Percentiles rank a stretch among this genome's conserved stretches.
Evolutionary conservation across 2,888 invertebrate species (phyloP).

Genomic region (Brenthis ino): DNA sequence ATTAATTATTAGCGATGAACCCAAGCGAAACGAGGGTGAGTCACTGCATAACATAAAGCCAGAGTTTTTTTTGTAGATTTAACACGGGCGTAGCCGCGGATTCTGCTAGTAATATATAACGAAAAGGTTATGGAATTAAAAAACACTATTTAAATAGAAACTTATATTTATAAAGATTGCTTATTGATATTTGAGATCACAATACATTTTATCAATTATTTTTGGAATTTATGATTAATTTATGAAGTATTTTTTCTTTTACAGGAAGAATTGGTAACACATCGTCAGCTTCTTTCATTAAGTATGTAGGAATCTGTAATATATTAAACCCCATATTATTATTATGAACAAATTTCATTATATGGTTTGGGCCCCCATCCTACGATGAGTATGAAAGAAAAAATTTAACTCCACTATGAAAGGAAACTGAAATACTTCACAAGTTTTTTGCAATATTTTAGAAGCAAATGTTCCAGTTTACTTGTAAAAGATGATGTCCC

Average conservation of each 20-base stretch:
- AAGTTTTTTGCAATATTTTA: too few species aligned
- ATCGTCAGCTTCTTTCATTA: slow-evolving; percentile 77
- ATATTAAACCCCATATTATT: slow-evolving; percentile 10
- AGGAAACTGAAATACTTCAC: too few species aligned
- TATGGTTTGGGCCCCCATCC: too few species aligned
- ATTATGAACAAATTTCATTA: too few species aligned
- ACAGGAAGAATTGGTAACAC: slow-evolving; percentile 67
- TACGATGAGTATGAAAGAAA: too few species aligned
- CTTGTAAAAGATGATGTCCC: neutral
- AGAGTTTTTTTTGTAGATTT: too few species aligned
- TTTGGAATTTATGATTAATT: slow-evolving; percentile 55
- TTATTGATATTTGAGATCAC: slow-evolving; percentile 35
- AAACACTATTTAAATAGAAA: slow-evolving; percentile 6
- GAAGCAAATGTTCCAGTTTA: too few species aligned
- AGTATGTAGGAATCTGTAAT: slow-evolving; percentile 68
- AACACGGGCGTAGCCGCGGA: too few species aligned
- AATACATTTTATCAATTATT: slow-evolving; percentile 14
- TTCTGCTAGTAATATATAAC: neutral
- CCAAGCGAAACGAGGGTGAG: too few species aligned
- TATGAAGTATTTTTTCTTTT: slow-evolving; percentile 65
- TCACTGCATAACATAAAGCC: too few species aligned
- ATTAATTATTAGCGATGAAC: too few species aligned
- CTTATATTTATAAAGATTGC: slow-evolving; percentile 27
- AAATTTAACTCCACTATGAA: too few species aligned
- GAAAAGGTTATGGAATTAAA: neutral